phyloP scores from a whole-genome alignment of 2,888 invertebrate species.

The Luperina nickerlii region DNA sequence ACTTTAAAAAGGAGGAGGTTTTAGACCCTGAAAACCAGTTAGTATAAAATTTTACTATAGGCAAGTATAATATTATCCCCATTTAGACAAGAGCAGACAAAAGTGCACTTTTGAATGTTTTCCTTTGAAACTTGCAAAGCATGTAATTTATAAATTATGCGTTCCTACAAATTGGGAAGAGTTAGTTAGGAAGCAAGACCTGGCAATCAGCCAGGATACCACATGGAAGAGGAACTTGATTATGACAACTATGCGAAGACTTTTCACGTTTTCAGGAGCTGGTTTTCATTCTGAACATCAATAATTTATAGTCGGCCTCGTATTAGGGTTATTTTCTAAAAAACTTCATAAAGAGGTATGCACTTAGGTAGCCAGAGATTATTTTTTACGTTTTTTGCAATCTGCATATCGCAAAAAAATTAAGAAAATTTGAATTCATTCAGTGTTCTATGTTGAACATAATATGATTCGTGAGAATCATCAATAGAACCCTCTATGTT shows the following conservation, averaged over 20 bases:
- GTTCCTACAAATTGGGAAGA: conserved; percentile 31
- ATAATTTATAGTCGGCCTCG: no score
- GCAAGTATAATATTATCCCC: neutral
- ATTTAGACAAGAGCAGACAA: conserved; percentile 1
- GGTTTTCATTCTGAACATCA: neutral
- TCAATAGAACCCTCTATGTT: no score
- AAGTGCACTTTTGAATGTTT: conserved; percentile 31
- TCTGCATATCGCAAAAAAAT: no score
- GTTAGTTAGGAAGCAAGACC: neutral
- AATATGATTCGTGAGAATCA: no score
- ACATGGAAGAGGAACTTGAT: conserved; percentile 25
- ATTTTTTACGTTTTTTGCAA: no score
- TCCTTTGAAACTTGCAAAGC: conserved; percentile 33
- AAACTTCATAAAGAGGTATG: neutral
- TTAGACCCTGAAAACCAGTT: neutral
- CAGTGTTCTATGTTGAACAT: no score
- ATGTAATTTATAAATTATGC: conserved; percentile 56
- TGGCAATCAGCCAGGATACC: conserved; percentile 45
- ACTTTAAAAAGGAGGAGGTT: neutral
- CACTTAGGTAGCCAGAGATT: no score
- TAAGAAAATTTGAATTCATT: no score
- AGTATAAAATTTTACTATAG: no score
- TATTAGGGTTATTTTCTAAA: neutral
- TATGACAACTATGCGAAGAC: conserved; percentile 16
- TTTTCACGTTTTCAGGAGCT: neutral